A percentile compares a stretch with the other conserved stretches of the same genome.
Conservation (phyloP, 1,140 invertebrate genomes). For the Druon quercuslanigerum region DNA sequence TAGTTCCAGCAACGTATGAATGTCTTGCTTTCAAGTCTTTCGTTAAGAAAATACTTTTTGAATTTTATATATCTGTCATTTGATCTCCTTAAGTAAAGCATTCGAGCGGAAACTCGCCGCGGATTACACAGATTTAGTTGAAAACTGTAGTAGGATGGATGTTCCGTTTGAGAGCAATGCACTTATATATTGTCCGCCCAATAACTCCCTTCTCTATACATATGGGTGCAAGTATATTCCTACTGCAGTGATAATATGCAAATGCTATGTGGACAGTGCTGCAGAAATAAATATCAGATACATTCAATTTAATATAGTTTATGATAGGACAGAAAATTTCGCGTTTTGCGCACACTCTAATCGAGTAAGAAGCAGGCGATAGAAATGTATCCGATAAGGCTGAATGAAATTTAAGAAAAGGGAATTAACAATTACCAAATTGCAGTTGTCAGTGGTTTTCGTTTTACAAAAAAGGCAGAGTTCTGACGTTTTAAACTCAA, state of each 20-base stretch:
- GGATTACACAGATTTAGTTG: constrained; percentile 43
- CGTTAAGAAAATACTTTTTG: background rate
- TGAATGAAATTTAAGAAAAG: too few species aligned
- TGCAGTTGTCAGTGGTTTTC: background rate
- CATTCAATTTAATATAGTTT: too few species aligned
- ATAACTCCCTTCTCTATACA: constrained; percentile 52
- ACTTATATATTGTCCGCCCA: constrained; percentile 62
- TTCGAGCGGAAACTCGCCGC: constrained; percentile 41
- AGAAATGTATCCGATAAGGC: too few species aligned
- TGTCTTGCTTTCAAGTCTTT: background rate
- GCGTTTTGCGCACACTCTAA: too few species aligned
- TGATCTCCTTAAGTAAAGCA: constrained; percentile 43
- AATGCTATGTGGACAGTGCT: background rate
- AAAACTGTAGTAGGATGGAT: constrained; percentile 61
- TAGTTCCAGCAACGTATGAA: too few species aligned
- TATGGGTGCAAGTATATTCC: constrained; percentile 39
- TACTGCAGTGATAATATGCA: too few species aligned
- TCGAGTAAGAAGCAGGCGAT: too few species aligned
- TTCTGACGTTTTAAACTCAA: too few species aligned
- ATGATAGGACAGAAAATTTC: too few species aligned
- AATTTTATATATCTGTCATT: constrained; percentile 6
- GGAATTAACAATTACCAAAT: too few species aligned
- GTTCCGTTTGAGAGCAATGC: constrained; percentile 61
- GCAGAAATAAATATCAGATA: too few species aligned
- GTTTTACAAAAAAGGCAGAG: background rate